Evolutionary conservation across 1,140 invertebrate species (phyloP).

Genomic region (Tetraneura akinire): DNA sequence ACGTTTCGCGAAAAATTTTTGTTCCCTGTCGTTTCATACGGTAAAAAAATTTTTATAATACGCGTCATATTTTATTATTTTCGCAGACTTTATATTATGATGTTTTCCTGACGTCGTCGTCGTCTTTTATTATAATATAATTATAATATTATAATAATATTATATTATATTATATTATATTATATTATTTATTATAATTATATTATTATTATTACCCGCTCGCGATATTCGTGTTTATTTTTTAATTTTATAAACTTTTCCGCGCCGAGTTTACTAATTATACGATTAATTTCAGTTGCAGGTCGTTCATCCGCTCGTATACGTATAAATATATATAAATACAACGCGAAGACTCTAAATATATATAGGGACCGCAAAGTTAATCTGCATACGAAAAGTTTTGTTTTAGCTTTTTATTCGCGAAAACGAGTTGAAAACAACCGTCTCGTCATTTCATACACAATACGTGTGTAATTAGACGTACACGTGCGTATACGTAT

Average conservation of each 20-base stretch:
- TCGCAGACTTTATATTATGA: too few species aligned
- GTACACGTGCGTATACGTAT: neutral
- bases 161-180: too few species aligned
- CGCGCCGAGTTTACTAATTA: neutral
- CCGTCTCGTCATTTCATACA: neutral
- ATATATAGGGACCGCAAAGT: constrained; percentile 26
- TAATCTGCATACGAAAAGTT: constrained; percentile 39
- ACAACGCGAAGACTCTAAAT: constrained; percentile 33
- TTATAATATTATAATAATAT: too few species aligned
- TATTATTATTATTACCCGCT: neutral
- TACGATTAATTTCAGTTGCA: constrained; percentile 21
- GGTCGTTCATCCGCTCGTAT: neutral
- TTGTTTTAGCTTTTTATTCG: constrained; percentile 41
- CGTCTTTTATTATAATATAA: too few species aligned
- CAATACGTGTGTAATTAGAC: constrained; percentile 21
- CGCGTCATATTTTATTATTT: too few species aligned
- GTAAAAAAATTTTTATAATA: too few species aligned
- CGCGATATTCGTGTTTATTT: too few species aligned
- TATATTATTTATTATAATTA: too few species aligned
- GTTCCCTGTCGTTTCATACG: too few species aligned
- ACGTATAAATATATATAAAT: too few species aligned
- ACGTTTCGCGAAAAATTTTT: too few species aligned
- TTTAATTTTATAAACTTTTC: constrained; percentile 10
- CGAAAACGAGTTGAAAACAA: constrained; percentile 47
- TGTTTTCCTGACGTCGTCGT: too few species aligned